Percentiles rank a stretch among this genome's conserved stretches.
Conservation (phyloP, 2,797 vertebrate genomes). For the Phoxinus dragarum region DNA sequence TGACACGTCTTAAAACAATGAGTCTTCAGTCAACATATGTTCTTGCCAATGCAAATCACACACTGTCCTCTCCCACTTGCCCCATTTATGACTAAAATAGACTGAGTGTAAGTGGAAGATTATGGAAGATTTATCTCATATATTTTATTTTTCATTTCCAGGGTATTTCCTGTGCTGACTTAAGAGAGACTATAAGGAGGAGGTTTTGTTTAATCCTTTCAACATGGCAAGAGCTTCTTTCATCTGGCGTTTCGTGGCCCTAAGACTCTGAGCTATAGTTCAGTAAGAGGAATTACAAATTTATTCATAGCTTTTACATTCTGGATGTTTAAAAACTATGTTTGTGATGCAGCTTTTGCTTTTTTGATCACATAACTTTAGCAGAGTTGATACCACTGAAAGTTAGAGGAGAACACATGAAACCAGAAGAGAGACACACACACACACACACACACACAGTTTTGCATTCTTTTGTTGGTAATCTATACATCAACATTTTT, state of each 20-base stretch:
- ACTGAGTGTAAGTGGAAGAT: conserved; percentile 39
- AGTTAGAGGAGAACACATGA: not conserved
- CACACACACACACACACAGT: no score
- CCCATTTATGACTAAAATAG: conserved; percentile 48
- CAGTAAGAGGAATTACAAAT: conserved; percentile 14
- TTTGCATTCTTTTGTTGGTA: no score
- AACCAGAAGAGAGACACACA: not conserved
- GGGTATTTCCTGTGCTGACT: conserved; percentile 42
- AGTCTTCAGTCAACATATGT: conserved; percentile 25
- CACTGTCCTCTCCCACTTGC: conserved; percentile 35
- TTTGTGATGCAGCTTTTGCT: not conserved
- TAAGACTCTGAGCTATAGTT: conserved; percentile 33
- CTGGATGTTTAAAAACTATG: not conserved
- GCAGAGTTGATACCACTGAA: not conserved
- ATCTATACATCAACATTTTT: not conserved
- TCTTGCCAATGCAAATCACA: conserved; percentile 19
- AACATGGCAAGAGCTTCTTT: conserved; percentile 22
- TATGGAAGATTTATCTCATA: conserved; percentile 30
- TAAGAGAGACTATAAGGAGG: conserved; percentile 24
- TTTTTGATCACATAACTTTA: not conserved
- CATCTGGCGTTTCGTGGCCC: conserved; percentile 18
- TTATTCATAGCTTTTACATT: conserved; percentile 23
- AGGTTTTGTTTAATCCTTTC: conserved; percentile 63
- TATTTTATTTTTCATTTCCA: conserved; percentile 46
- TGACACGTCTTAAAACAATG: conserved; percentile 22